Evolutionary conservation across 2,888 invertebrate species (phyloP).

Genomic region (Gymnosoma rotundatum): DNA sequence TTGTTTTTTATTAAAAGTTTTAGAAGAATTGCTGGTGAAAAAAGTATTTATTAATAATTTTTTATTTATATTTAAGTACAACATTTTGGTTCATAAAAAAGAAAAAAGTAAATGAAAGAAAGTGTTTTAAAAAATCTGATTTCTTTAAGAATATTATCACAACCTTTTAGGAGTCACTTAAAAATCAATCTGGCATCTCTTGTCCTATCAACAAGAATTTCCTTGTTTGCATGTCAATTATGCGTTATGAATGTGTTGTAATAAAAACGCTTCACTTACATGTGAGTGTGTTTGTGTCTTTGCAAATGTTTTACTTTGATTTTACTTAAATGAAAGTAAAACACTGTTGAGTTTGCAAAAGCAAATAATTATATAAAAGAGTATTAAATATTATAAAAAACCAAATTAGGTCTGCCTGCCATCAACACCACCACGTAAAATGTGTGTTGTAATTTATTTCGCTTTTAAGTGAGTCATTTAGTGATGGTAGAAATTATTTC

Average conservation of each 20-base stretch:
- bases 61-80: no score
- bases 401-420: conserved; percentile 21
- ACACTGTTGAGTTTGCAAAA: conserved; percentile 65
- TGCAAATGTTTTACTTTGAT: conserved; percentile 7
- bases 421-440: not conserved
- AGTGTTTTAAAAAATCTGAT: no score
- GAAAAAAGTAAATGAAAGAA: no score
- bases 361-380: conserved; percentile 68
- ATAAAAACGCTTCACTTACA: not conserved
- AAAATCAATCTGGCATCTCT: conserved; percentile 29
- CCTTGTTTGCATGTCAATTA: conserved; percentile 50
- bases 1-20: no score
- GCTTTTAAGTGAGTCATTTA: not conserved
- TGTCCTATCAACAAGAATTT: not conserved
- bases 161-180: not conserved
- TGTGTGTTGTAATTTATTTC: not conserved
- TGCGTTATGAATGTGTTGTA: conserved; percentile 9
- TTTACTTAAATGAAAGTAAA: conserved; percentile 67
- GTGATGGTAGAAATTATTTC: conserved; percentile 3
- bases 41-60: no score
- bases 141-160: not conserved
- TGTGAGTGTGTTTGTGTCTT: conserved; percentile 21
- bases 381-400: not conserved
- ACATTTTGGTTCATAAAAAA: no score
- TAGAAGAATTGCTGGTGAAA: no score